A percentile compares a stretch with the other conserved stretches of the same genome.
These are phyloP conservation scores for Apomyelois bistriatella DNA, from an alignment of 2,888 invertebrate genomes.

Conservation along the genomic window DNA sequence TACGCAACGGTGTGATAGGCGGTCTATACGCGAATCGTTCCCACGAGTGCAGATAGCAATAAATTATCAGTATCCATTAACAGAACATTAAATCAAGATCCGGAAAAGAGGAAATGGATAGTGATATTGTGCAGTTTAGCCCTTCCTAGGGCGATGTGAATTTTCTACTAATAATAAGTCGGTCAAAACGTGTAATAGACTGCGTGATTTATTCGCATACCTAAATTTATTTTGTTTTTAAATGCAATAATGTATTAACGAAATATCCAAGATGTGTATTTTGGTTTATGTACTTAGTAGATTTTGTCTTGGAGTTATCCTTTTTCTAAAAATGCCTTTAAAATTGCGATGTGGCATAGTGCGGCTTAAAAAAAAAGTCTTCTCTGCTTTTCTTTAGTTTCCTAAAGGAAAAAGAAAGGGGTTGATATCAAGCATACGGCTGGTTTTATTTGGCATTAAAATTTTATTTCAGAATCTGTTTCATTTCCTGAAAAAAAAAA, in stretches of 20 bases:
- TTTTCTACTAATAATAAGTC: neutral
- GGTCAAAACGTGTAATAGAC: neutral
- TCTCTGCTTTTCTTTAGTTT: too few species aligned
- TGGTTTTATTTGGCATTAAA: too few species aligned
- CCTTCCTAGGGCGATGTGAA: constrained; percentile 20
- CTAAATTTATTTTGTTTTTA: neutral
- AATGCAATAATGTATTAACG: neutral
- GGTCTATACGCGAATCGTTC: constrained; percentile 37
- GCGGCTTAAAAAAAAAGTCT: too few species aligned
- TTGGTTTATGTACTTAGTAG: too few species aligned
- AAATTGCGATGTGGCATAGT: too few species aligned
- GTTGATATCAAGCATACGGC: too few species aligned
- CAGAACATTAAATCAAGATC: constrained; percentile 69
- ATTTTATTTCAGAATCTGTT: too few species aligned
- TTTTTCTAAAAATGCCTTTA: too few species aligned
- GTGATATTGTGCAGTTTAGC: constrained; percentile 37
- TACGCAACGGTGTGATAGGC: constrained; percentile 26
- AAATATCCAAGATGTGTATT: neutral
- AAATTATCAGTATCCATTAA: constrained; percentile 73
- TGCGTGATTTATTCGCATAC: neutral
- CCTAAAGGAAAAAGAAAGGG: too few species aligned
- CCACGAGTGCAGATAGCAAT: constrained; percentile 60
- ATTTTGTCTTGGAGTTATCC: too few species aligned
- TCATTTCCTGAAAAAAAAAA: too few species aligned
- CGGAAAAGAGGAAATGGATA: constrained; percentile 47